A percentile compares a stretch with the other conserved stretches of the same genome.
phyloP scores from a whole-genome alignment of 2,797 vertebrate species.

The Austrolebias charrua region DNA sequence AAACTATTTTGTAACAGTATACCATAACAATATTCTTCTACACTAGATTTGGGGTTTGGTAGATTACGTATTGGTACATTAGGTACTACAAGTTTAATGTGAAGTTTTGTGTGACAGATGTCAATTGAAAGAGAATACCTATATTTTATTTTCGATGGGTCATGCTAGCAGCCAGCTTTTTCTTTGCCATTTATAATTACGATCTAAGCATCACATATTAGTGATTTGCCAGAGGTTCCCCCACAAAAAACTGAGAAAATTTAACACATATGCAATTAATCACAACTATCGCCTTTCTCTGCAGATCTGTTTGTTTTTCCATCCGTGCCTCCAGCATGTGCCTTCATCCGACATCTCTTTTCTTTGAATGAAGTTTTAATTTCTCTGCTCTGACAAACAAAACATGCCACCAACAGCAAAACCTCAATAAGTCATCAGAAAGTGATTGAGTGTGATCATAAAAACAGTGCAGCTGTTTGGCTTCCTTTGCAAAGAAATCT shows the following conservation, averaged over 20 bases:
- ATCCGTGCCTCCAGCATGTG: slow-evolving; percentile 8
- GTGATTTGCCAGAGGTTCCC: slow-evolving; percentile 53
- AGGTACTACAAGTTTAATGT: slow-evolving; percentile 9
- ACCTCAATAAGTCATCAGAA: slow-evolving; percentile 48
- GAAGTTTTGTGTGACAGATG: slow-evolving; percentile 24
- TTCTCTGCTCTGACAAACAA: slow-evolving; percentile 27
- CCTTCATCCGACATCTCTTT: slow-evolving; percentile 35
- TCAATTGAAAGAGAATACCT: slow-evolving; percentile 25
- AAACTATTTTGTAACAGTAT: no score
- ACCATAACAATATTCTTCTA: no score
- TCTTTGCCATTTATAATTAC: slow-evolving; percentile 61
- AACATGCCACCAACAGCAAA: slow-evolving; percentile 22
- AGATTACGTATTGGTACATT: no score
- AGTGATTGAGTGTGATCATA: slow-evolving; percentile 48
- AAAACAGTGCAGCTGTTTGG: slow-evolving; percentile 50
- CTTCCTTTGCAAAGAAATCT: slow-evolving; percentile 16
- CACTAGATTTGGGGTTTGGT: no score
- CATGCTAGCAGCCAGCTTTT: slow-evolving; percentile 32
- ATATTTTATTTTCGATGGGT: slow-evolving; percentile 33
- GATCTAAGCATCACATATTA: slow-evolving; percentile 53
- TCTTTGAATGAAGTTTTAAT: slow-evolving; percentile 47
- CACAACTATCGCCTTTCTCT: slow-evolving; percentile 39
- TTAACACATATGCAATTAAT: slow-evolving; percentile 63
- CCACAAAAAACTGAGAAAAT: slow-evolving; percentile 46
- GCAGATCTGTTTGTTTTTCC: slow-evolving; percentile 41